These are phyloP conservation scores for Acrocera orbiculus DNA, from an alignment of 2,888 invertebrate species.

Conservation along the genomic window DNA sequence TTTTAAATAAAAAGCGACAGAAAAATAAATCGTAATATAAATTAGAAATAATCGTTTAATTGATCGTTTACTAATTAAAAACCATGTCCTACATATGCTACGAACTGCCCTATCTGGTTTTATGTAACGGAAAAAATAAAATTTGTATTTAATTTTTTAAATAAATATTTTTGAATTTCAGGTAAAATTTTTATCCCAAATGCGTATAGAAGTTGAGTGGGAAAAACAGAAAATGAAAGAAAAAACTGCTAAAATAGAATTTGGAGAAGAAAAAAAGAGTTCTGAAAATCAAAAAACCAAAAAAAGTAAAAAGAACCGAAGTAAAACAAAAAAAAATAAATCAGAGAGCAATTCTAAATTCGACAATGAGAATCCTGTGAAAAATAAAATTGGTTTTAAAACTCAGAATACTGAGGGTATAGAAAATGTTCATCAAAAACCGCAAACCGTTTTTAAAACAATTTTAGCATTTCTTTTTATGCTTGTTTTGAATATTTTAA, in stretches of 20 bases:
- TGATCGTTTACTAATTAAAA: too few relatives aligned
- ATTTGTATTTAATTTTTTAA: background rate
- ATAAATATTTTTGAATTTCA: slow-evolving; percentile 5
- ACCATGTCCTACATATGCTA: too few relatives aligned
- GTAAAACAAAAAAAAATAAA: slow-evolving; percentile 9
- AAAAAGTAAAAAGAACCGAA: slow-evolving; percentile 13
- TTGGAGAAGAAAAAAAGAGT: slow-evolving; percentile 8
- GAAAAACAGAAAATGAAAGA: slow-evolving; percentile 16
- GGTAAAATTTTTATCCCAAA: slow-evolving; percentile 20
- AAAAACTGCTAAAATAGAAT: slow-evolving; percentile 11
- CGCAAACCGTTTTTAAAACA: slow-evolving; percentile 21
- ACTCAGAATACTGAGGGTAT: slow-evolving; percentile 9
- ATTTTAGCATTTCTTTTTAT: slow-evolving; percentile 23
- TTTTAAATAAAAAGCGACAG: too few relatives aligned
- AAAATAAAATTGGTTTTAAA: too few relatives aligned
- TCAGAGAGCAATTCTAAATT: slow-evolving; percentile 4
- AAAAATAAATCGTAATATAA: too few relatives aligned
- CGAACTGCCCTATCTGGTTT: too few relatives aligned
- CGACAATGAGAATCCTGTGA: background rate
- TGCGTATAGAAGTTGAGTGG: slow-evolving; percentile 19
- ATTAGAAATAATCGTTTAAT: too few relatives aligned
- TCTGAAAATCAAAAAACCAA: slow-evolving; percentile 11
- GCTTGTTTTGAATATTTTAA: slow-evolving; percentile 21
- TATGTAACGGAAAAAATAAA: too few relatives aligned
- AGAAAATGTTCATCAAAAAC: slow-evolving; percentile 7